Evolutionary conservation across 2,113 vertebrate genomes (phyloP), one percentile per base, ranked within the genome.

Genomic region (Rhinopomastus cyanomelas): DNA sequence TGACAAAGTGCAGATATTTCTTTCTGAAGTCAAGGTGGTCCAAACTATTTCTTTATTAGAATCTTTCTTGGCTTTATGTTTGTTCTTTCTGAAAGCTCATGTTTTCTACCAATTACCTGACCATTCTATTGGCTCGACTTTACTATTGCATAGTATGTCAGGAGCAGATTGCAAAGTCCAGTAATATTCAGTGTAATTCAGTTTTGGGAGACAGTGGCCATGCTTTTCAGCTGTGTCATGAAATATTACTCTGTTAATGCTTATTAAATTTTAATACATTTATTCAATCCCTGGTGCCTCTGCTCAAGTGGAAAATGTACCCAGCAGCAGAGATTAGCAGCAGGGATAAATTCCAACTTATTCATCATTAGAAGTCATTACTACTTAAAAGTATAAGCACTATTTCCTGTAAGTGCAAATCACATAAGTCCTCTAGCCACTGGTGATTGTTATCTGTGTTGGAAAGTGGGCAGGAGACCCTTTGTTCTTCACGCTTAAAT

Each of bases 201-300:
- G 2, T 83, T 49, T 74, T 72, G 13, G 10, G 36, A 94, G 55
- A 65, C 16, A 49, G 29, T 72, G 69, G 60, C 89, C 95, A 5
- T 87, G 62, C 19, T 79, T 96, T 83, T 92, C 94, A 83, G 46
- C 94, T 88, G 53, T 91, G 62, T 84, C 66, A 87, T 78, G 53
- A 91, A 85, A 75, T 92, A 88, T 25, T 80, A 69, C 16, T 86
- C 77, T 68, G 65, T 66, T 91, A 78, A 78, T 78, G 46, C 39
- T 76, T 86, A 81, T 89, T 89, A 81, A 78, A 86, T 84, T 85
- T 88, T 91, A 91, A 95, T 86, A 34, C 19, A 21, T 91, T 87
- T n/a, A 3, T 61, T 59, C 66, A 91, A 37, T 88, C 73, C 32
- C 20, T 44, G 79, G 39, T 44, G n/a, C n/a, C 29, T 78, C 30